Percentiles rank a stretch among this genome's conserved stretches.
Evolutionary conservation across 2,113 vertebrate species (phyloP).

Genomic region (Loxodonta africana): DNA sequence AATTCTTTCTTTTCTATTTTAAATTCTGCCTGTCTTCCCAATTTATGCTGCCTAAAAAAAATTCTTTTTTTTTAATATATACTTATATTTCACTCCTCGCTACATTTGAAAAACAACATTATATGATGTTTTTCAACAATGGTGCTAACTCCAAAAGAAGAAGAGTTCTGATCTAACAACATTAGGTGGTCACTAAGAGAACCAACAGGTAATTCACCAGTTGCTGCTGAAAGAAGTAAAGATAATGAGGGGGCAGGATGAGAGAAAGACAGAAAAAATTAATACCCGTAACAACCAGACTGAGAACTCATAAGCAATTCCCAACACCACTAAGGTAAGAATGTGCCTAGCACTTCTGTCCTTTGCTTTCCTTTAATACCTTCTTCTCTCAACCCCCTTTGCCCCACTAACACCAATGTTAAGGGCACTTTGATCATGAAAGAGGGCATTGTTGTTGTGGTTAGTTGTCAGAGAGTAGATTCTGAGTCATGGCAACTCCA

Average conservation of each 20-base stretch:
- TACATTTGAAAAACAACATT: background rate
- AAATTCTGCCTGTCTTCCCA: constrained; percentile 5
- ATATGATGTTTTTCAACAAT: constrained; percentile 9
- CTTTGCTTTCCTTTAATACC: background rate
- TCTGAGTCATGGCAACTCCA: no score
- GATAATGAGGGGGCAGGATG: background rate
- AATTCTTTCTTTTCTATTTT: constrained; percentile 16
- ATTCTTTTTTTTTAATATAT: background rate
- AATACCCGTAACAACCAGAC: background rate
- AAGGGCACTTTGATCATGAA: background rate
- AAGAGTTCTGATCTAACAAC: background rate
- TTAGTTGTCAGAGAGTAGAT: no score
- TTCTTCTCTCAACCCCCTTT: background rate
- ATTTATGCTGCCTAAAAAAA: background rate
- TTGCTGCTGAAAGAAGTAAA: background rate
- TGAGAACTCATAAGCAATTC: background rate
- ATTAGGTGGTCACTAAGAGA: background rate
- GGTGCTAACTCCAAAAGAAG: constrained; percentile 24
- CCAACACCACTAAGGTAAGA: background rate
- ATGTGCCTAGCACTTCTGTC: no score
- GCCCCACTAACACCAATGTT: background rate
- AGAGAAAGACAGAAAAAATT: background rate
- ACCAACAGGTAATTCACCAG: background rate
- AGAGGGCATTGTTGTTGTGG: background rate
- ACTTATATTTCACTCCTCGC: background rate